Percentiles rank a stretch among this genome's conserved stretches.
phyloP scores from a whole-genome alignment of 2,113 vertebrate genomes.

The Rhineura floridana region DNA sequence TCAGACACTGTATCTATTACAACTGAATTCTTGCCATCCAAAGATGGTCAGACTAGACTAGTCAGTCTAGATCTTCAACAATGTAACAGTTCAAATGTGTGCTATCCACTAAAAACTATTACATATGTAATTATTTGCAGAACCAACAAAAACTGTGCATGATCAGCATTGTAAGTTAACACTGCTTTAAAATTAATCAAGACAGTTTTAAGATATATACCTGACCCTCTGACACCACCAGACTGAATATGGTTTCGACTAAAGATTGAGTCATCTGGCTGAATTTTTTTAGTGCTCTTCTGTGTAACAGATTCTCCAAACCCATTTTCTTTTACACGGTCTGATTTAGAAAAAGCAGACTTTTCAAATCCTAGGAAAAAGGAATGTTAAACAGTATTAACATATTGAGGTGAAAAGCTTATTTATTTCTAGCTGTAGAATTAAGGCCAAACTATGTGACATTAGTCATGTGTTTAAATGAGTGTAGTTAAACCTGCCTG shows the following conservation, averaged over 20 bases:
- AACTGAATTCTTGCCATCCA: slow-evolving; percentile 69
- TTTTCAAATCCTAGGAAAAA: slow-evolving; percentile 73
- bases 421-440: not conserved
- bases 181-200: not conserved
- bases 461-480: no score
- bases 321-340: slow-evolving; percentile 84
- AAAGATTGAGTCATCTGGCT: slow-evolving; percentile 76
- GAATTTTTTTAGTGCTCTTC: slow-evolving; percentile 72
- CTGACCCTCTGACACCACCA: slow-evolving; percentile 81
- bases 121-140: not conserved
- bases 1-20: not conserved
- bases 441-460: not conserved
- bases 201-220: slow-evolving; percentile 68
- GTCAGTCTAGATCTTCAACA: no score
- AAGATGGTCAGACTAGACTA: no score
- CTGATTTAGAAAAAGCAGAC: slow-evolving; percentile 69
- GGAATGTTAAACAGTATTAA: slow-evolving; percentile 27
- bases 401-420: slow-evolving; percentile 24
- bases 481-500: no score
- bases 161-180: not conserved
- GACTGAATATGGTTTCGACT: slow-evolving; percentile 79
- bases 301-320: slow-evolving; percentile 72
- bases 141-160: not conserved
- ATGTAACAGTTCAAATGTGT: not conserved
- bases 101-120: no score